Conservation (phyloP, 2,113 vertebrate genomes). For the Actenoides lindsayi region DNA sequence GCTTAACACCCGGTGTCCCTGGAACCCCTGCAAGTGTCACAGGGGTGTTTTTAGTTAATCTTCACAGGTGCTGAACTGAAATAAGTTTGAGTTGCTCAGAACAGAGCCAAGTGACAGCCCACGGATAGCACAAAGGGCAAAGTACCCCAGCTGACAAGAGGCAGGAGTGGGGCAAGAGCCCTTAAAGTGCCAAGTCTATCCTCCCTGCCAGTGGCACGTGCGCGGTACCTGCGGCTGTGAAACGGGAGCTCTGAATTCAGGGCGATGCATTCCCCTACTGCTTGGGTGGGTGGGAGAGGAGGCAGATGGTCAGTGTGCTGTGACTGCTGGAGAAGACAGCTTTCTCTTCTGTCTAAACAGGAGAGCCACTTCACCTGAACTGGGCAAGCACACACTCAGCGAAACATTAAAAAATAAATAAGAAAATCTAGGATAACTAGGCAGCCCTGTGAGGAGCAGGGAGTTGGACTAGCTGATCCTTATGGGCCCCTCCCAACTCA, state of each 20-base stretch:
- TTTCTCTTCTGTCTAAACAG: not conserved
- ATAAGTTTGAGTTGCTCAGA: not conserved
- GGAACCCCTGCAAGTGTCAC: not conserved
- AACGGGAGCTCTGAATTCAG: not conserved
- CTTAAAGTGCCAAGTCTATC: not conserved
- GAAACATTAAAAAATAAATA: accelerated
- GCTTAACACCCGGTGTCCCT: not conserved
- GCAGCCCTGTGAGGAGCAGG: not conserved
- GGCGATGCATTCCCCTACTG: not conserved
- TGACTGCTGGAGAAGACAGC: not conserved
- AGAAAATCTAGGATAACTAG: not conserved
- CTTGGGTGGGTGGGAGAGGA: not conserved
- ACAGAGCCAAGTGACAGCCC: not conserved
- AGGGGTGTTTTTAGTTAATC: not conserved
- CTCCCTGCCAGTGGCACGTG: accelerated
- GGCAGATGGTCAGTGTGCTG: accelerated
- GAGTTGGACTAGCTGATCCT: not conserved
- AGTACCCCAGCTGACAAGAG: not conserved
- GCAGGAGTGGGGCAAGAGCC: not conserved
- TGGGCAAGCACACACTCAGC: not conserved
- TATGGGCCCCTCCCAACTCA: not conserved
- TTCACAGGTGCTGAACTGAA: not conserved
- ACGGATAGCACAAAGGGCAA: not conserved
- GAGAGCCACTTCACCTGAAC: not conserved
- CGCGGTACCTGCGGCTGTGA: accelerated